These are phyloP conservation scores for Hafferia zeledoni DNA, from an alignment of 2,797 vertebrate genomes.

Conservation along the genomic window DNA sequence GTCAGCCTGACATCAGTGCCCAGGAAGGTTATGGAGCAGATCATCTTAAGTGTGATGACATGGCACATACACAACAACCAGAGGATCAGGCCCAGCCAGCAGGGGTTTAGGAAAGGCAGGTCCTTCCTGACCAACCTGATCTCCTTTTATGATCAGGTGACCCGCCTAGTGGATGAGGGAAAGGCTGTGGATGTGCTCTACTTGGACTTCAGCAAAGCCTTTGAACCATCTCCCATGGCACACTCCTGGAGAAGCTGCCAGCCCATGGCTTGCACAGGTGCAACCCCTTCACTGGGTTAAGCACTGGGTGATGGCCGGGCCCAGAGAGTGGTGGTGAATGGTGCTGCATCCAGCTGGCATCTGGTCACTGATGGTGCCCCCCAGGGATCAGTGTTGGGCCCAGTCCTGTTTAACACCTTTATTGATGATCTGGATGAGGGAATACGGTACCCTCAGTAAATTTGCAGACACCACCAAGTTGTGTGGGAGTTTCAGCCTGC, in stretches of 20 bases:
- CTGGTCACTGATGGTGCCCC: background rate
- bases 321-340: background rate
- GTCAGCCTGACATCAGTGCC: background rate
- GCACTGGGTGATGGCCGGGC: accelerated
- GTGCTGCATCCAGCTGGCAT: background rate
- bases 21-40: background rate
- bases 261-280: too few species aligned
- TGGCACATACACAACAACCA: background rate
- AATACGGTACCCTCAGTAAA: background rate
- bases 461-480: background rate
- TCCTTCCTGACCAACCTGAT: background rate
- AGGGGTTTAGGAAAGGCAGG: background rate
- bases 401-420: background rate
- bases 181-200: background rate
- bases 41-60: background rate
- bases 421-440: background rate
- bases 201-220: background rate
- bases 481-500: background rate
- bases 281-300: background rate
- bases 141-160: background rate
- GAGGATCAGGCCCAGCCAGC: background rate
- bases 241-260: background rate
- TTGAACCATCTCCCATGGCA: background rate
- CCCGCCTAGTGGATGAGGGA: too few species aligned
- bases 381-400: background rate